Percentiles rank a stretch among this genome's conserved stretches.
Conservation (phyloP, 2,113 vertebrate species). For the Cynocephalus volans region DNA sequence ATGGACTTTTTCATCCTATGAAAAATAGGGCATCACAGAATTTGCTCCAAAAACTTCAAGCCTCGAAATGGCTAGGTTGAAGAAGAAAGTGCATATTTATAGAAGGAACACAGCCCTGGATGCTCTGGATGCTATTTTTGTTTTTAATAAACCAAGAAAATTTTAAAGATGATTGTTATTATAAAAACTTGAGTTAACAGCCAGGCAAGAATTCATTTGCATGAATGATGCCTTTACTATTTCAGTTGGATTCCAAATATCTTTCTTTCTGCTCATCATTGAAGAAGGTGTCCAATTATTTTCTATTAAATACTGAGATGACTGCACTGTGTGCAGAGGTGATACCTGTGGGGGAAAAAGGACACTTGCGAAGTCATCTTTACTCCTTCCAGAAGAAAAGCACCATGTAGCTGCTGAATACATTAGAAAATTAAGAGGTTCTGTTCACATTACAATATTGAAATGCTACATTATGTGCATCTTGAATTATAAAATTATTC, state of each 20-base stretch:
- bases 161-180: not conserved
- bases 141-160: constrained; percentile 61
- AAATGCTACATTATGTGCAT: constrained; percentile 54
- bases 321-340: not conserved
- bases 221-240: not conserved
- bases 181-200: not conserved
- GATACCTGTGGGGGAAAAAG: not conserved
- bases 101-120: not conserved
- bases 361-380: not conserved
- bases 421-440: constrained; percentile 16
- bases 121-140: not conserved
- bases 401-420: too few species aligned
- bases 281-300: constrained; percentile 6
- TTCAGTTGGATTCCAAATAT: not conserved
- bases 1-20: constrained; percentile 14
- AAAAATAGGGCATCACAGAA: constrained; percentile 7
- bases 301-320: not conserved
- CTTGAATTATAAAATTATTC: constrained; percentile 73
- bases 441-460: not conserved
- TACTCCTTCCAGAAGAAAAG: not conserved
- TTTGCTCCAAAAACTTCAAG: constrained; percentile 28
- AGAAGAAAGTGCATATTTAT: constrained; percentile 14
- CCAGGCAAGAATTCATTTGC: not conserved
- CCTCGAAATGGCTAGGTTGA: not conserved
- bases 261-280: not conserved